These are phyloP conservation scores for Noctua pronuba DNA, from an alignment of 2,888 invertebrate species.

Conservation along the genomic window DNA sequence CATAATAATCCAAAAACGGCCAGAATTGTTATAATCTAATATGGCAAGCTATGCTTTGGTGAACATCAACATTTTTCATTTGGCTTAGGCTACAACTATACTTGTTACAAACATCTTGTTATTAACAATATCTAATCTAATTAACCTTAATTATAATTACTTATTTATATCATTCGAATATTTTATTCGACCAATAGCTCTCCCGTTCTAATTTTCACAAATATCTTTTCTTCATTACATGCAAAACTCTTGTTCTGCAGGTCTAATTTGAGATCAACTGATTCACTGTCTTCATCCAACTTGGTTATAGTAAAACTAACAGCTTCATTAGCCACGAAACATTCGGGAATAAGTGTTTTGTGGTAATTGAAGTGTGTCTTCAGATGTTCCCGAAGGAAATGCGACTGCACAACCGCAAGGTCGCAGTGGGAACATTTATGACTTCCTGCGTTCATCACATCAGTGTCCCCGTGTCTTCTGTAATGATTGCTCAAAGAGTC, in stretches of 20 bases:
- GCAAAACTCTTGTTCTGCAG: slow-evolving; percentile 72
- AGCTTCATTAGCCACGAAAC: slow-evolving; percentile 91
- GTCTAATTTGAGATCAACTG: slow-evolving; percentile 85
- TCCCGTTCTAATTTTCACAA: slow-evolving; percentile 86
- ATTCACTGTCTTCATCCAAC: slow-evolving; percentile 82
- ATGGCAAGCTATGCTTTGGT: slow-evolving; percentile 90
- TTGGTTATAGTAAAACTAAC: slow-evolving; percentile 90
- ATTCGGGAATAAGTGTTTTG: slow-evolving; percentile 90
- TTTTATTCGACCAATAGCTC: slow-evolving; percentile 80
- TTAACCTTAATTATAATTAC: slow-evolving; percentile 47
- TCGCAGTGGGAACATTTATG: slow-evolving; percentile 95
- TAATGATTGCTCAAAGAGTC: slow-evolving; percentile 94
- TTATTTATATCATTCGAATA: slow-evolving; percentile 47
- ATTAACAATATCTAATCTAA: slow-evolving; percentile 59
- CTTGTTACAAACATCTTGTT: slow-evolving; percentile 64
- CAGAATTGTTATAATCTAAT: slow-evolving; percentile 83
- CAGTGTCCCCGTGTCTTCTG: slow-evolving; percentile 92
- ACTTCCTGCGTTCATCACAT: slow-evolving; percentile 90
- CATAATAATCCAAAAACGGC: slow-evolving; percentile 72
- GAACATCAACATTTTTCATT: slow-evolving; percentile 80
- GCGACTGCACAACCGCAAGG: slow-evolving; percentile 93
- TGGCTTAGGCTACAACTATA: slow-evolving; percentile 75
- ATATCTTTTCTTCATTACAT: slow-evolving; percentile 82
- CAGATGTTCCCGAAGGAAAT: slow-evolving; percentile 94
- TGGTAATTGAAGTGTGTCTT: slow-evolving; percentile 93